Evolutionary conservation across 2,113 vertebrate species (phyloP).

Genomic region (Cephalopterus ornatus): DNA sequence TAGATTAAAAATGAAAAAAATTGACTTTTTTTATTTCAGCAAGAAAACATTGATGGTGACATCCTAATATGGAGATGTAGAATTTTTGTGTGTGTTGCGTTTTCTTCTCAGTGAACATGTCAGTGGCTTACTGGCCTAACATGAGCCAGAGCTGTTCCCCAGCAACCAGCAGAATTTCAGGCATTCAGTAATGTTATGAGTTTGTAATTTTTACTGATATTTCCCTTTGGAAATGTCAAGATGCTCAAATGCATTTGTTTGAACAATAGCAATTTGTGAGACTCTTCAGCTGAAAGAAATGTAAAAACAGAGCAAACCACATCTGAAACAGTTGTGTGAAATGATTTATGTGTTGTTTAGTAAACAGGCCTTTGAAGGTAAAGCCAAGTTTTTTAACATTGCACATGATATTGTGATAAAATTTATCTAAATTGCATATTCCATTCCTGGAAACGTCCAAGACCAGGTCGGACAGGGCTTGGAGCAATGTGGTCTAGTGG

Average conservation of each 20-base stretch:
- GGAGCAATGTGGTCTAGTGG: neutral
- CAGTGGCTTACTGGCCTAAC: neutral
- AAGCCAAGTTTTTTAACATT: neutral
- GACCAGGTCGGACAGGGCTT: neutral
- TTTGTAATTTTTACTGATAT: neutral
- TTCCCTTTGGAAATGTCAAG: neutral
- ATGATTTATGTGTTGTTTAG: neutral
- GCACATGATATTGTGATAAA: neutral
- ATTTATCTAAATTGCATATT: neutral
- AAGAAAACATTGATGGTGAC: neutral
- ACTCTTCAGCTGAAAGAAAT: neutral
- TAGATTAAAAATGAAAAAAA: neutral
- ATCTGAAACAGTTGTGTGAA: neutral
- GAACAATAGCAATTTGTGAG: neutral
- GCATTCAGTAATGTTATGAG: neutral
- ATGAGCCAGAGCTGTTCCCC: neutral
- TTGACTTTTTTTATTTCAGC: neutral
- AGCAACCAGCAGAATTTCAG: neutral
- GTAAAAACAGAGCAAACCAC: neutral
- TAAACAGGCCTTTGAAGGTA: neutral
- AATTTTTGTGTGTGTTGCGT: neutral
- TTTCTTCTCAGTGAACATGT: neutral
- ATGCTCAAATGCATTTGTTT: neutral
- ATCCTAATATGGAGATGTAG: neutral
- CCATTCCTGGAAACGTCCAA: neutral